phyloP scores from a whole-genome alignment of 2,113 vertebrate genomes.

The Chunga burmeisteri region DNA sequence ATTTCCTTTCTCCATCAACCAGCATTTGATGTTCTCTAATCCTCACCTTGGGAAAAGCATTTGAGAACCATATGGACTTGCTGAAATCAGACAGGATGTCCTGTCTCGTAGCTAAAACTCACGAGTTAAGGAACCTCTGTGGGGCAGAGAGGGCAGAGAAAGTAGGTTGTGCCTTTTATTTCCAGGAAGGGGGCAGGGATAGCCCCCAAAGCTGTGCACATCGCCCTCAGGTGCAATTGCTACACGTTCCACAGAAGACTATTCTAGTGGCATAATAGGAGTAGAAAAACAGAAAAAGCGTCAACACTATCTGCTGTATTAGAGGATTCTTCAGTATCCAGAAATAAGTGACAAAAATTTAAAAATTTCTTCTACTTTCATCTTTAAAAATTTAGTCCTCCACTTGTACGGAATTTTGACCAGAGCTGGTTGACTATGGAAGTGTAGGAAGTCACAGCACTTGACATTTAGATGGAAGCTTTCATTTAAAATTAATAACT shows the following conservation, averaged over 20 bases:
- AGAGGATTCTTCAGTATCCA: background rate
- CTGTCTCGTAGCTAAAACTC: background rate
- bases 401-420: background rate
- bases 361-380: background rate
- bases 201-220: background rate
- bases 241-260: background rate
- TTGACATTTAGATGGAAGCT: background rate
- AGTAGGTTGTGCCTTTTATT: background rate
- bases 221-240: background rate
- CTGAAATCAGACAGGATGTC: constrained; percentile 49
- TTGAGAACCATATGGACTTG: constrained; percentile 20
- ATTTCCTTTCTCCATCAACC: constrained; percentile 49
- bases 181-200: background rate
- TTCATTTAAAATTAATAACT: background rate
- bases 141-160: background rate
- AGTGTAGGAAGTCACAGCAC: background rate
- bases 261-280: background rate
- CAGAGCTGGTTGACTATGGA: background rate
- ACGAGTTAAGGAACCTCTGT: background rate
- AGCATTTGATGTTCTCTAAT: constrained; percentile 63
- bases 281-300: background rate
- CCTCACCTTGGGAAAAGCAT: constrained; percentile 65
- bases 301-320: background rate
- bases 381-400: background rate
- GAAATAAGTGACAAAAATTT: background rate